Percentiles rank a stretch among this genome's conserved stretches.
Conservation (phyloP, 2,113 vertebrate genomes). For the Lipophrys pholis region DNA sequence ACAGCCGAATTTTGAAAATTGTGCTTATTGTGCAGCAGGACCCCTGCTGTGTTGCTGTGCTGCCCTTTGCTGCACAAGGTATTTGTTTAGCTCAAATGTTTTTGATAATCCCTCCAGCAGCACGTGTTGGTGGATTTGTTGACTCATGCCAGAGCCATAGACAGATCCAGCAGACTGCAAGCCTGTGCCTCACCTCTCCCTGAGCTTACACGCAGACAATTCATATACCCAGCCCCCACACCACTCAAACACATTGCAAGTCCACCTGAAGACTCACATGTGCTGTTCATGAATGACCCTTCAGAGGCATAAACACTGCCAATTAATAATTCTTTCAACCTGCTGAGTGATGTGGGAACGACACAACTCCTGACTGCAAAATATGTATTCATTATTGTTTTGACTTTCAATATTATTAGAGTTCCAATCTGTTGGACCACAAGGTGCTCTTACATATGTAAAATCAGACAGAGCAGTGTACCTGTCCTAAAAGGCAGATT, state of each 20-base stretch:
- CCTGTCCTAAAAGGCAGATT: background rate
- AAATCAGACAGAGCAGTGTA: too few relatives aligned
- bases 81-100: constrained; percentile 67
- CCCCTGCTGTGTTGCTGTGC: constrained; percentile 7
- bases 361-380: background rate
- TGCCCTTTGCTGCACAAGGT: constrained; percentile 48
- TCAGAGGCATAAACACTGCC: constrained; percentile 28
- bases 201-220: constrained; percentile 49
- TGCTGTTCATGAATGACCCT: constrained; percentile 50
- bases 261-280: constrained; percentile 75
- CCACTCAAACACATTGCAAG: constrained; percentile 69
- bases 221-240: constrained; percentile 39
- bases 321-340: constrained; percentile 44
- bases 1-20: constrained; percentile 4
- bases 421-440: too few relatives aligned
- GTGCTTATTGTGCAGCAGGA: background rate
- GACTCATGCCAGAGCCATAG: constrained; percentile 69
- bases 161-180: constrained; percentile 54
- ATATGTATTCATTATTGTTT: too few relatives aligned
- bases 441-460: too few relatives aligned
- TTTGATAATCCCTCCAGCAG: constrained; percentile 71
- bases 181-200: constrained; percentile 62
- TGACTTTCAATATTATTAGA: too few relatives aligned
- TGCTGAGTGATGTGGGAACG: background rate
- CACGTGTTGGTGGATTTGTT: constrained; percentile 80